These are phyloP conservation scores for Chrysopilus asiliformis DNA, from an alignment of 2,888 invertebrate genomes.

Conservation along the genomic window DNA sequence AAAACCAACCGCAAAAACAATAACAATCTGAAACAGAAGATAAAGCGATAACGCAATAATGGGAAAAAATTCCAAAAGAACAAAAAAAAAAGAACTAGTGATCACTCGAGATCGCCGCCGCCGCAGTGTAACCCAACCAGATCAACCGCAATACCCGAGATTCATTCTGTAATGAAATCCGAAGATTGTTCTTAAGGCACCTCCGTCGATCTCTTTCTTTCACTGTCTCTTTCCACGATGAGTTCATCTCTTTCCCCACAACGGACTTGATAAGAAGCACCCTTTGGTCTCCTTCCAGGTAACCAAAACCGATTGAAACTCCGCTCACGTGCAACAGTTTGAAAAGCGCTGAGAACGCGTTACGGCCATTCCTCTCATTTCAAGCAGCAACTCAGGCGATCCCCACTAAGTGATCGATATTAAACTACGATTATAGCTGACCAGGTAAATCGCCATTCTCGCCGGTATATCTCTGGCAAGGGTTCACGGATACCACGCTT, in stretches of 20 bases:
- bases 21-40: conserved; percentile 3
- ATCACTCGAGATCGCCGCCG: background rate
- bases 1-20: conserved; percentile 1
- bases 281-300: background rate
- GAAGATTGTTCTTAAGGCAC: background rate
- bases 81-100: background rate
- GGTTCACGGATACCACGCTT: no score
- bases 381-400: no score
- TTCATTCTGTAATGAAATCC: no score
- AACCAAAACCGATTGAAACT: no score
- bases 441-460: no score
- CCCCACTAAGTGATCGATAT: no score
- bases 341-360: no score
- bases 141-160: background rate
- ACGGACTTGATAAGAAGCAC: background rate
- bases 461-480: no score
- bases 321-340: no score
- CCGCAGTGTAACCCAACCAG: background rate
- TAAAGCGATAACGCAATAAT: background rate
- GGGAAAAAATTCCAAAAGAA: background rate
- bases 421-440: no score
- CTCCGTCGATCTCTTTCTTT: background rate
- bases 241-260: background rate
- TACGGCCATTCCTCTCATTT: no score
- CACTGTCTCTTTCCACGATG: no score